Evolutionary conservation across 2,888 invertebrate species (phyloP), one percentile per base, ranked within the genome.

Genomic region (Aphidius colemani): DNA sequence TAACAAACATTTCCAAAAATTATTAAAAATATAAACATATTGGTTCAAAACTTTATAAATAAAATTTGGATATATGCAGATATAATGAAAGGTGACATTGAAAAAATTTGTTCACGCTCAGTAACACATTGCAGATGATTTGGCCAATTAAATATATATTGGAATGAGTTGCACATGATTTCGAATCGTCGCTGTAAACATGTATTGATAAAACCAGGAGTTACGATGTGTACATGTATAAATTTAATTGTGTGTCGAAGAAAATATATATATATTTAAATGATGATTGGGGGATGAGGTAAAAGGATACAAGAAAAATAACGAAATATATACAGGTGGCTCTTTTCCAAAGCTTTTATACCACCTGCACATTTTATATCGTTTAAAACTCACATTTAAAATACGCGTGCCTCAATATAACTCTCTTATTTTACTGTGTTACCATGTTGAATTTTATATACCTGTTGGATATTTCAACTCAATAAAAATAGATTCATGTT

Each of bases 261-360:
- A 40, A 39, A 46, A 46, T 45, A 45, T 39, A n/a, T 57, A 46
- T 57, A 13, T n/a, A 44, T 45, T 10, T n/a, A 40, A 57, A 39
- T 46, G 57, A 57, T 57, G 57, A 57, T 57, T 48, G 57, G 57
- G 41, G 46, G 46, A 48, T 30, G 11, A 11, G 57, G 46, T 45
- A 57, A 18, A 18, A 18, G 1, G 45, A 46, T 57, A 18, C 13
- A 51, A 60, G 60, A 51, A 53, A 51, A 43, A 60, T 39, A 44
- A 18, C 13, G 13, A 18, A 18, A 18, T 44, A 45, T 44, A 51
- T 60, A 60, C 60, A 60, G 60, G 60, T 60, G 60, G 50, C 11
- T 44, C 44, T 60, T 59, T 60, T n/a, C 39, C 39, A 18, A 46
- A 46, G 30, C 46, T 30, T 30, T 30, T 30, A 18, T 30, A 57